A percentile compares a stretch with the other conserved stretches of the same genome.
Evolutionary conservation across 64 coral and sea anemone genomes (phyloP).

Genomic region (Acropora yongei): DNA sequence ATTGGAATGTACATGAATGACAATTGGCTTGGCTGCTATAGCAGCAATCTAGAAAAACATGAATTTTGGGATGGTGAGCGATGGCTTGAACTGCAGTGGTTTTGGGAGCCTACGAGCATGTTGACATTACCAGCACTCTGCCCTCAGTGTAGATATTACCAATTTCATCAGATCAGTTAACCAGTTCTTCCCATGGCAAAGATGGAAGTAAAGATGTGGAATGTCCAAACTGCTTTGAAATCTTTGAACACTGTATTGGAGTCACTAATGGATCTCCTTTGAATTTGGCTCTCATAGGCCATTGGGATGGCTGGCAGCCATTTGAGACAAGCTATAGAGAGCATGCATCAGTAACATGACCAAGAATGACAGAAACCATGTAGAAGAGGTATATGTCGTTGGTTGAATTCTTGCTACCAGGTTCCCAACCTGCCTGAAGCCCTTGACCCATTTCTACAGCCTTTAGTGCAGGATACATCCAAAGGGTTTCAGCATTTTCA

Average conservation of each 20-base stretch:
- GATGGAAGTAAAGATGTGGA: constrained; percentile 42
- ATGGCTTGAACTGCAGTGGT: constrained; percentile 78
- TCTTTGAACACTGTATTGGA: constrained; percentile 30
- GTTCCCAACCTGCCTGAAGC: no score
- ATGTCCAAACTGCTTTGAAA: constrained; percentile 58
- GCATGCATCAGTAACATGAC: constrained; percentile 42
- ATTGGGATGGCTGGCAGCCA: constrained; percentile 49
- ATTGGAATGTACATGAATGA: constrained; percentile 39
- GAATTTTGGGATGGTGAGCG: constrained; percentile 82
- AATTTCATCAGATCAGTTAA: constrained; percentile 26
- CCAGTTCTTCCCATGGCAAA: constrained; percentile 9
- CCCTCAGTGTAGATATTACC: constrained; percentile 26
- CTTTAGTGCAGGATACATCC: constrained; percentile 38
- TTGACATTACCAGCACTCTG: constrained; percentile 60
- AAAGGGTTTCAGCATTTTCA: constrained; percentile 35
- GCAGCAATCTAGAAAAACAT: constrained; percentile 3
- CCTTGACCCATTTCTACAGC: not conserved
- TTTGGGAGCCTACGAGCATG: constrained; percentile 54
- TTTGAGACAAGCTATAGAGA: constrained; percentile 67
- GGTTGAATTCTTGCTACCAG: no score
- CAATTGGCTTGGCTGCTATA: constrained; percentile 26
- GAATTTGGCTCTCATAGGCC: not conserved
- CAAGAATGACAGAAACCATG: not conserved
- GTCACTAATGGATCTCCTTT: constrained; percentile 24
- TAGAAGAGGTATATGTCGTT: no score